phyloP scores from a whole-genome alignment of 2,113 vertebrate species.

The Aplodontia rufa region DNA sequence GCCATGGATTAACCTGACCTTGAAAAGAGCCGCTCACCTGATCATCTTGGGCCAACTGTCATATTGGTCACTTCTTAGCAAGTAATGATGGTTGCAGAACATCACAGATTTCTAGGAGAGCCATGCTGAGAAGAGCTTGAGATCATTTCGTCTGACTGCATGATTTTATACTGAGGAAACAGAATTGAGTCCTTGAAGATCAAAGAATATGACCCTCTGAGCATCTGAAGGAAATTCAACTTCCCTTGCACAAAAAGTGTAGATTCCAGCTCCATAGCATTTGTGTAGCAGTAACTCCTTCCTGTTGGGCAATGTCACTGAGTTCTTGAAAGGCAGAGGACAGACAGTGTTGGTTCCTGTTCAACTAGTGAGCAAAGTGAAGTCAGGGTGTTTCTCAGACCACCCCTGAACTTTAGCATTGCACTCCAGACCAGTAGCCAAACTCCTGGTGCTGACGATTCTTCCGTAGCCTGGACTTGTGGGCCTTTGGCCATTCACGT shows the following conservation, averaged over 20 bases:
- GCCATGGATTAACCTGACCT: background rate
- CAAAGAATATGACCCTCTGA: background rate
- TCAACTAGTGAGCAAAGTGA: background rate
- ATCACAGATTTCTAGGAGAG: background rate
- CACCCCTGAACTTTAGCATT: background rate
- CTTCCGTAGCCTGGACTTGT: background rate
- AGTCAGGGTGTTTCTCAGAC: background rate
- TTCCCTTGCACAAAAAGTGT: background rate
- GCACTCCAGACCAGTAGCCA: background rate
- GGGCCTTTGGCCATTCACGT: background rate
- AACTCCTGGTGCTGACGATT: background rate
- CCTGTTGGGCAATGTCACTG: background rate
- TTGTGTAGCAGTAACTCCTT: background rate
- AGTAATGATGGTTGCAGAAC: background rate
- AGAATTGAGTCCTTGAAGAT: background rate
- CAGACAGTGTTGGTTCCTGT: background rate
- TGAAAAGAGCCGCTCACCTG: conserved; percentile 29
- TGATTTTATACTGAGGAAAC: background rate
- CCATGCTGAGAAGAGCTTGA: background rate
- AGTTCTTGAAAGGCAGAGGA: background rate
- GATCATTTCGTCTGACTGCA: background rate
- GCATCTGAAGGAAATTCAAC: background rate
- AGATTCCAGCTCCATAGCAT: background rate
- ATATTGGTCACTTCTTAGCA: background rate
- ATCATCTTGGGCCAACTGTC: background rate